Evolutionary conservation across 2,888 invertebrate species (phyloP).

Genomic region (Mythimna impura): DNA sequence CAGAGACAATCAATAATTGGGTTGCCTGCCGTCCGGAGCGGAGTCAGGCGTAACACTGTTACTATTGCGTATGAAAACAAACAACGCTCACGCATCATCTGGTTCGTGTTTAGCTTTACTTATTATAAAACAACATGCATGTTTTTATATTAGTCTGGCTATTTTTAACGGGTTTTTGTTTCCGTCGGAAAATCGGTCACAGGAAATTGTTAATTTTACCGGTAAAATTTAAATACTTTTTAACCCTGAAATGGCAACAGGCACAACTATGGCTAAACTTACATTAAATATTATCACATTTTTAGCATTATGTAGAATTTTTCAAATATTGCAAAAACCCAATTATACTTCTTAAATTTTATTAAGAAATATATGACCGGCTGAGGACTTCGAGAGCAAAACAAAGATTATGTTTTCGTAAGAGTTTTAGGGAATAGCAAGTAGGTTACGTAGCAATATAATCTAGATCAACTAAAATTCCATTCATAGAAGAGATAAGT

Average conservation of each 20-base stretch:
- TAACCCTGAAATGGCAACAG: too few species aligned
- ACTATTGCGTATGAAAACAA: constrained; percentile 17
- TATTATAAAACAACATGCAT: neutral
- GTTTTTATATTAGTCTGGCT: neutral
- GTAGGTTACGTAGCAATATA: constrained; percentile 9
- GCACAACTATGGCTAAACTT: too few species aligned
- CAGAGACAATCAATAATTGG: constrained; percentile 43
- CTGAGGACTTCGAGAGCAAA: too few species aligned
- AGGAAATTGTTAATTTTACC: too few species aligned
- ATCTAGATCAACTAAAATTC: constrained; percentile 22
- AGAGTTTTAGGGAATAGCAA: neutral
- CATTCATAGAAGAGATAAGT: constrained; percentile 39
- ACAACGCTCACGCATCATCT: constrained; percentile 15
- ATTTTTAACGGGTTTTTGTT: too few species aligned
- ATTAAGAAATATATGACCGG: too few species aligned
- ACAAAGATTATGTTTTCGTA: neutral
- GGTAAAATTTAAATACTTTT: too few species aligned
- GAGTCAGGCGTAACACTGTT: constrained; percentile 36
- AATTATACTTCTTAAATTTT: too few species aligned
- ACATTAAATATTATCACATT: too few species aligned
- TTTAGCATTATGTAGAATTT: too few species aligned
- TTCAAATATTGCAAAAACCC: too few species aligned
- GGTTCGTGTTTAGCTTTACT: constrained; percentile 1
- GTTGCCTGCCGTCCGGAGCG: constrained; percentile 44
- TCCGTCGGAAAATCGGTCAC: too few species aligned